Percentiles rank a stretch among this genome's conserved stretches.
Conservation (phyloP, 2,113 vertebrate species). For the Telmatochromis brichardi region DNA sequence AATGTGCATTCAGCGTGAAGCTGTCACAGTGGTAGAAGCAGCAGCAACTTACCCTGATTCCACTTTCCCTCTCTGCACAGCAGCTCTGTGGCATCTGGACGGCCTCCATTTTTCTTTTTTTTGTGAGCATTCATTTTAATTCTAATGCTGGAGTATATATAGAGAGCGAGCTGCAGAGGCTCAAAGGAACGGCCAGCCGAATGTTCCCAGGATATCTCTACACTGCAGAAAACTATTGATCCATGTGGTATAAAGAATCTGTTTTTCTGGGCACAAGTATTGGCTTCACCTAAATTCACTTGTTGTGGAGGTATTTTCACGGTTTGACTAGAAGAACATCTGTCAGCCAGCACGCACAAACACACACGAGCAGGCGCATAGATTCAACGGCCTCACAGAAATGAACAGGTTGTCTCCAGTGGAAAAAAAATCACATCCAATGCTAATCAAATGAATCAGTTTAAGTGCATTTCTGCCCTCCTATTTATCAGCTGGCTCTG, state of each 20-base stretch:
- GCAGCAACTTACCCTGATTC: not conserved
- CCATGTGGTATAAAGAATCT: slow-evolving; percentile 14
- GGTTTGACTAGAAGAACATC: slow-evolving; percentile 33
- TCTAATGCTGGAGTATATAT: not conserved
- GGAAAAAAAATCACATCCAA: slow-evolving; percentile 37
- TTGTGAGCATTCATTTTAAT: not conserved
- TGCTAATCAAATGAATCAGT: slow-evolving; percentile 64
- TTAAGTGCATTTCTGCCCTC: slow-evolving; percentile 51
- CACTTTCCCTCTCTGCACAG: not conserved
- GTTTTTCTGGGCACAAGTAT: slow-evolving; percentile 5
- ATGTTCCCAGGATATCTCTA: not conserved
- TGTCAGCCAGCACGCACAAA: slow-evolving; percentile 8
- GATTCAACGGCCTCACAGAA: not conserved
- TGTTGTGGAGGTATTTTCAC: slow-evolving; percentile 36
- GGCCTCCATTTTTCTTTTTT: not conserved
- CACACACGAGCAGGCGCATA: not conserved
- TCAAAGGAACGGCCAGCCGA: not conserved
- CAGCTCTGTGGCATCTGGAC: not conserved
- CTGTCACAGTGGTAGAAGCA: not conserved
- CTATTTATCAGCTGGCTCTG: slow-evolving; percentile 52
- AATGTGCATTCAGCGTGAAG: not conserved
- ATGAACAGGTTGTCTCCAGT: slow-evolving; percentile 7
- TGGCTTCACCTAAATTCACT: slow-evolving; percentile 46
- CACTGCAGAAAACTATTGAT: slow-evolving; percentile 36
- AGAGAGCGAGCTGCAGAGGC: not conserved